Conservation (phyloP, 2,113 vertebrate species). For the Sphaerodactylus townsendi region DNA sequence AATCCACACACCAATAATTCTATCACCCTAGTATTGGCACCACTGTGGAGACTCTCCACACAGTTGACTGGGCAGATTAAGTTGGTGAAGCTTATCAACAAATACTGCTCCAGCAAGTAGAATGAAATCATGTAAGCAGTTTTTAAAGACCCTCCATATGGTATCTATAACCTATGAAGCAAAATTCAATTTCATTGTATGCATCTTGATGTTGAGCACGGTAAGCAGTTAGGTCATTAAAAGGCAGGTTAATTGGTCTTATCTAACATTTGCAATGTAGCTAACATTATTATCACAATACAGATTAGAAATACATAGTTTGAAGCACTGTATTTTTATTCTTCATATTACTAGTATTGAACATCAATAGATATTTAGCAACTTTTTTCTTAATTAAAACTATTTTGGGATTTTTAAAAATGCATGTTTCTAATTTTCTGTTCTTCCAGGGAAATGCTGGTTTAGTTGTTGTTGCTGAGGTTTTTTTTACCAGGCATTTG, state of each 20-base stretch:
- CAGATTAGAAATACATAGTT: background rate
- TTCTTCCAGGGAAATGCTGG: rapidly evolving
- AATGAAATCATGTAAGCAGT: background rate
- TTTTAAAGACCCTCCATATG: no score
- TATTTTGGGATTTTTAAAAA: background rate
- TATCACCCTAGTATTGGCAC: background rate
- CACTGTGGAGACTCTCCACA: background rate
- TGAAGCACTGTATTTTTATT: background rate
- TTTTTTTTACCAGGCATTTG: background rate
- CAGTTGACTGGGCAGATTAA: background rate
- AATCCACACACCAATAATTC: background rate
- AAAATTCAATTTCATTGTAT: background rate
- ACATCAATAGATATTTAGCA: background rate
- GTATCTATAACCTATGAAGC: background rate
- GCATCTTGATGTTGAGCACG: background rate
- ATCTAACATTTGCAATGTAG: background rate
- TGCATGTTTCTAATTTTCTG: background rate
- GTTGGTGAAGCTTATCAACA: background rate
- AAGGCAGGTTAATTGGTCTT: background rate
- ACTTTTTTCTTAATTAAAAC: background rate
- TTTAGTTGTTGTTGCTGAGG: background rate
- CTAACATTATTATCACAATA: background rate
- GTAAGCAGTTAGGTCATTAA: background rate
- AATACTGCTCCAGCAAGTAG: background rate
- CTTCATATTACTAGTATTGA: background rate